Conservation (phyloP, 2,113 vertebrate genomes). For the Oceanodroma tethys region DNA sequence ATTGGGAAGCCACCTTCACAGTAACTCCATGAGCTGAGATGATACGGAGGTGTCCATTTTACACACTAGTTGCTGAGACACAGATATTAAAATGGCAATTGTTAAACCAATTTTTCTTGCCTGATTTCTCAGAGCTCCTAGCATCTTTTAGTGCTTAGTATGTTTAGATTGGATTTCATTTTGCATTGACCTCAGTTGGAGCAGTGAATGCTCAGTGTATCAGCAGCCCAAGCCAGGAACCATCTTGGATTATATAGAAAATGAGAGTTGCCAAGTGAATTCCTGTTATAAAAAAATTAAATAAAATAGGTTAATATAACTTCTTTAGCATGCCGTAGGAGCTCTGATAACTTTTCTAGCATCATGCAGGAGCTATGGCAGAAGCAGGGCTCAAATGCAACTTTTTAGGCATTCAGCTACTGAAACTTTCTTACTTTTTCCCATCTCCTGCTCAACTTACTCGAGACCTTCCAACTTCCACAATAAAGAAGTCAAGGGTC, state of each 20-base stretch:
- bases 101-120: conserved; percentile 29
- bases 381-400: background rate
- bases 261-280: background rate
- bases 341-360: background rate
- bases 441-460: background rate
- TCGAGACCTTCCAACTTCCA: background rate
- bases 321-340: background rate
- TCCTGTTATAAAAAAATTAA: background rate
- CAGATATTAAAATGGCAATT: conserved; percentile 13
- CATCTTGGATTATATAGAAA: background rate
- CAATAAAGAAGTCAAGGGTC: background rate
- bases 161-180: conserved; percentile 14
- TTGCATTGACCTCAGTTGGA: background rate
- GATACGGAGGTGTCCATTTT: background rate
- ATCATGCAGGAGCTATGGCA: background rate
- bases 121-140: conserved; percentile 11
- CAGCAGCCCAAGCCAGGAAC: background rate
- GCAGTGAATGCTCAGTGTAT: background rate
- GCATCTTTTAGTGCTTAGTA: background rate
- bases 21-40: background rate
- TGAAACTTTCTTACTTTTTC: background rate
- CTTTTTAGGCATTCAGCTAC: background rate
- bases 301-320: background rate
- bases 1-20: background rate
- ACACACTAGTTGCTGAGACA: background rate